Conservation (phyloP, 2,888 invertebrate genomes). For the Drosophila percnosoma region DNA sequence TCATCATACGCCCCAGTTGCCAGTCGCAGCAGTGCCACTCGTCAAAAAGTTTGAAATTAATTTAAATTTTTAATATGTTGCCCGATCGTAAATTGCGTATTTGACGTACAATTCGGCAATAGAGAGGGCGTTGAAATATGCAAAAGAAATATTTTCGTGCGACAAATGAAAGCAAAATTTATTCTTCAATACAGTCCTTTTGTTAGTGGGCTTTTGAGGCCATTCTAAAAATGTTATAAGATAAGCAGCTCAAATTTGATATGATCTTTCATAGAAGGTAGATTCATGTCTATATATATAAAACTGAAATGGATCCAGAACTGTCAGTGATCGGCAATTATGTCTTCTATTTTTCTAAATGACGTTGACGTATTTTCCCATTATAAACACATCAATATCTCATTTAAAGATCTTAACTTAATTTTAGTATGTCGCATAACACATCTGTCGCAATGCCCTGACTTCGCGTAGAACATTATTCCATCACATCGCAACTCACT, state of each 20-base stretch:
- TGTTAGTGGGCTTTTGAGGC: neutral
- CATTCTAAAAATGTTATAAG: too few relatives aligned
- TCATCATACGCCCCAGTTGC: conserved; percentile 55
- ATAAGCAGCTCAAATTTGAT: neutral
- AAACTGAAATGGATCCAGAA: neutral
- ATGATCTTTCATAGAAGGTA: neutral
- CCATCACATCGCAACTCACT: conserved; percentile 45
- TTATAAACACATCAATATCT: conserved; percentile 31
- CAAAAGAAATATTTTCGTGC: conserved; percentile 20
- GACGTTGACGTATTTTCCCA: conserved; percentile 3
- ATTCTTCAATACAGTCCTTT: conserved; percentile 8
- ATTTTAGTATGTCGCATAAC: conserved; percentile 44
- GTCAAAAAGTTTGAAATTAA: conserved; percentile 67
- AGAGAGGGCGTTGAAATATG: conserved; percentile 17
- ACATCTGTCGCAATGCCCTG: conserved; percentile 37
- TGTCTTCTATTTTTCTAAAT: neutral
- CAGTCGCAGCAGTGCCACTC: conserved; percentile 23
- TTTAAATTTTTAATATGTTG: conserved; percentile 73
- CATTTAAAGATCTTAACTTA: conserved; percentile 39
- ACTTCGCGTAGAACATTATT: conserved; percentile 21
- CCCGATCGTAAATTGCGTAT: conserved; percentile 61
- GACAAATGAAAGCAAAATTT: conserved; percentile 14
- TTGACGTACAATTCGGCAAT: conserved; percentile 21
- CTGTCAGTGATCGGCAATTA: neutral
- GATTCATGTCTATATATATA: neutral